Evolutionary conservation across 2,797 vertebrate species (phyloP).

Genomic region (Apogon talboti): DNA sequence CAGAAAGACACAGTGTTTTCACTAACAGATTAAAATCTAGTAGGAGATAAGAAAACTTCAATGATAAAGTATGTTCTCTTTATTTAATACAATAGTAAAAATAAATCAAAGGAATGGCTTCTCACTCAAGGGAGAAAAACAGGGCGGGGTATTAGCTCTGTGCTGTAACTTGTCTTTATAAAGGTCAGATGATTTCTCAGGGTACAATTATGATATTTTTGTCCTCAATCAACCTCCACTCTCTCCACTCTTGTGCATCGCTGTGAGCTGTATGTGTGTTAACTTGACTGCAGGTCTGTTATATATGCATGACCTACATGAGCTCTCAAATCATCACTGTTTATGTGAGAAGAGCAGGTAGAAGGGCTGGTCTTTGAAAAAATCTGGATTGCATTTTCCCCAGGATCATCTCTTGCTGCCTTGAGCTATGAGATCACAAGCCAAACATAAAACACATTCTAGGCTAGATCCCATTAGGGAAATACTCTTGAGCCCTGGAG

Average conservation of each 20-base stretch:
- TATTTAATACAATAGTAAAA: background rate
- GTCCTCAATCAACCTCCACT: background rate
- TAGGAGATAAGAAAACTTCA: background rate
- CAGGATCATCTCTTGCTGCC: slow-evolving; percentile 53
- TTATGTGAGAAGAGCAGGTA: slow-evolving; percentile 30
- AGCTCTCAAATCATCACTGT: slow-evolving; percentile 10
- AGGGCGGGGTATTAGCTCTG: background rate
- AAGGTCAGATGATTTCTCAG: slow-evolving; percentile 24
- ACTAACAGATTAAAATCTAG: background rate
- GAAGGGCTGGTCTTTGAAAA: slow-evolving; percentile 37
- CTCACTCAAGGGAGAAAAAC: slow-evolving; percentile 14
- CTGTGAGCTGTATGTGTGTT: background rate
- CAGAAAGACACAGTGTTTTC: slow-evolving; percentile 25
- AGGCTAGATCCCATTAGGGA: slow-evolving; percentile 65
- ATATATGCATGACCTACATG: background rate
- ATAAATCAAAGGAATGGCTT: slow-evolving; percentile 15
- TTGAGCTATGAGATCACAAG: slow-evolving; percentile 51
- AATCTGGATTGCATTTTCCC: slow-evolving; percentile 63
- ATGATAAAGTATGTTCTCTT: background rate
- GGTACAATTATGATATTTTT: slow-evolving; percentile 9
- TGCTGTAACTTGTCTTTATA: slow-evolving; percentile 45
- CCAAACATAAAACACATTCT: slow-evolving; percentile 66
- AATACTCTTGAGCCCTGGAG: slow-evolving; percentile 41
- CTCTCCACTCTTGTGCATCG: background rate
- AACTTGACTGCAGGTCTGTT: slow-evolving; percentile 1